These are phyloP conservation scores for Cyprinodon variegatus DNA, from an alignment of 2,113 vertebrate species.

Conservation along the genomic window DNA sequence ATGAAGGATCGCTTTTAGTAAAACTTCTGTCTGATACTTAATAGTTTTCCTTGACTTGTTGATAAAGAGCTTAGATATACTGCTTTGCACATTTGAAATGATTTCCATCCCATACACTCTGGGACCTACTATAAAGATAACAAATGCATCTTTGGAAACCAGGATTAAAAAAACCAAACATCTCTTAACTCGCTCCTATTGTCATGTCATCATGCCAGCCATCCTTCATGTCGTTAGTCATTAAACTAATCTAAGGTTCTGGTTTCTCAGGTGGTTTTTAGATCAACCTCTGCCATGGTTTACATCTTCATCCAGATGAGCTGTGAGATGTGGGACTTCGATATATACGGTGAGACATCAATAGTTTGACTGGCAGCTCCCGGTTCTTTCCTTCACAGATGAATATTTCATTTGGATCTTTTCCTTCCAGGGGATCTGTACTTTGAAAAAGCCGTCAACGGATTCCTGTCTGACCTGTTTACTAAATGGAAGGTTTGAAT, in stretches of 20 bases:
- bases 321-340: constrained; percentile 99
- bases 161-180: background rate
- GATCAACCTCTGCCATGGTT: constrained; percentile 97
- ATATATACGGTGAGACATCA: constrained; percentile 89
- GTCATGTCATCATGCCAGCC: background rate
- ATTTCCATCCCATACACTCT: background rate
- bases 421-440: constrained; percentile 91
- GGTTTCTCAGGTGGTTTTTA: constrained; percentile 90
- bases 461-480: constrained; percentile 97
- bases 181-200: background rate
- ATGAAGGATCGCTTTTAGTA: too few species aligned
- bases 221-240: background rate
- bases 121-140: background rate
- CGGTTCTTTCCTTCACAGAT: background rate
- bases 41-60: too few species aligned
- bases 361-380: background rate
- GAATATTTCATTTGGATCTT: background rate
- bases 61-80: too few species aligned
- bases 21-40: too few species aligned
- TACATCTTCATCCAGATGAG: constrained; percentile 99
- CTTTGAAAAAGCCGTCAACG: constrained; percentile 98
- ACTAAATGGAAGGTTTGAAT: constrained; percentile 94
- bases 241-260: background rate
- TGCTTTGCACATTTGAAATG: background rate
- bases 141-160: background rate